These are phyloP conservation scores for Augochlorella aurata DNA, from an alignment of 2,888 invertebrate species.

Conservation along the genomic window DNA sequence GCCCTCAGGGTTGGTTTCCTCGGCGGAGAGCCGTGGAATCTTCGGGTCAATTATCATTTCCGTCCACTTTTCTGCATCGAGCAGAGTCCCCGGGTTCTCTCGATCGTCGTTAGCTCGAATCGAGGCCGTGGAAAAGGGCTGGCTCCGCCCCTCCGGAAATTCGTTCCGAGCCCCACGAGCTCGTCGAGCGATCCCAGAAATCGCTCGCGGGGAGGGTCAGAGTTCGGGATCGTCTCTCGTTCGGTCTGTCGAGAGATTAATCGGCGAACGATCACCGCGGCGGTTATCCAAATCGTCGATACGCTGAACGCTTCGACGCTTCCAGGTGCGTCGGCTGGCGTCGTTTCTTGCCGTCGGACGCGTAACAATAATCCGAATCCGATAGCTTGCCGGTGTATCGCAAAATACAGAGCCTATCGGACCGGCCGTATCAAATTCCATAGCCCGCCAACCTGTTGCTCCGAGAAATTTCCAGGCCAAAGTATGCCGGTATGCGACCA, in stretches of 20 bases:
- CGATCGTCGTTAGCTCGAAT: constrained; percentile 18
- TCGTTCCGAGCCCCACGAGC: not conserved
- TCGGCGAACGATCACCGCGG: not conserved
- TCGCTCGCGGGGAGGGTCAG: not conserved
- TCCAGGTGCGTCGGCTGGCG: not conserved
- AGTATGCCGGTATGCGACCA: constrained; percentile 51
- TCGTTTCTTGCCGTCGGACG: not conserved
- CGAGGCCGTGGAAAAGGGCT: constrained; percentile 10
- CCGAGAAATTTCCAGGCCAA: constrained; percentile 54
- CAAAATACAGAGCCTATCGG: constrained; percentile 46
- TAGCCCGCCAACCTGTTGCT: constrained; percentile 57
- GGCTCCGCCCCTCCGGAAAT: not conserved
- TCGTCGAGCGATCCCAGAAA: not conserved
- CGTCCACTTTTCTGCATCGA: not conserved
- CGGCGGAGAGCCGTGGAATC: not conserved
- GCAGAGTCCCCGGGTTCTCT: not conserved
- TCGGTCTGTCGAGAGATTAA: not conserved
- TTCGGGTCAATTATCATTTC: constrained; percentile 28
- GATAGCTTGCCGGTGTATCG: constrained; percentile 18
- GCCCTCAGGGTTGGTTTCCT: constrained; percentile 7
- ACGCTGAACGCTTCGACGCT: not conserved
- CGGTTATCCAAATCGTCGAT: not conserved
- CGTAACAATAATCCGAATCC: constrained; percentile 34
- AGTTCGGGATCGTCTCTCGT: not conserved
- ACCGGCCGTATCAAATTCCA: constrained; percentile 55